Evolutionary conservation across 2,797 vertebrate genomes (phyloP).

Genomic region (Cirrhinus molitorella): DNA sequence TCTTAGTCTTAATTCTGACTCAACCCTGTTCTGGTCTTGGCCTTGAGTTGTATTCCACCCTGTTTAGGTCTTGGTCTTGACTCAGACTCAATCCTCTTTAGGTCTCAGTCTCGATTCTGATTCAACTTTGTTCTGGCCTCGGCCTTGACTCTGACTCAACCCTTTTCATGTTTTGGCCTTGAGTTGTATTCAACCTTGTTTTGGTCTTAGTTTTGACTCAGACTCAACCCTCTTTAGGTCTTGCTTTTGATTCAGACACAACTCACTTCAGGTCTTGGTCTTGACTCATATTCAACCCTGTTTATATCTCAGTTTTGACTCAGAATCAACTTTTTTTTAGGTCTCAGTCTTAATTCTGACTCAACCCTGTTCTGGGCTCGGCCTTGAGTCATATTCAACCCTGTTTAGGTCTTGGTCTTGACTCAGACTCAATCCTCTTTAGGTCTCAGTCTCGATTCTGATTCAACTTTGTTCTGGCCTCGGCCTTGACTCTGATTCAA

Average conservation of each 20-base stretch:
- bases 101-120: not conserved
- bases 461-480: not conserved
- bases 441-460: not conserved
- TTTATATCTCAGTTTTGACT: no score
- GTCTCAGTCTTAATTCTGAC: not conserved
- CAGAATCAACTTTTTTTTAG: no score
- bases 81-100: not conserved
- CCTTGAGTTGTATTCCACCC: not conserved
- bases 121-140: not conserved
- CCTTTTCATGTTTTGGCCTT: no score
- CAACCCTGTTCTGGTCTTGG: not conserved
- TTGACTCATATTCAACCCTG: no score
- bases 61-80: no score
- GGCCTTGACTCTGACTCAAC: no score
- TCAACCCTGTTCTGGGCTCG: not conserved
- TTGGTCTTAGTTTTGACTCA: not conserved
- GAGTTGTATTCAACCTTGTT: not conserved
- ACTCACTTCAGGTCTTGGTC: not conserved
- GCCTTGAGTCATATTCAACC: not conserved
- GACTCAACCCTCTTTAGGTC: not conserved
- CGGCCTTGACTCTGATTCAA: not conserved
- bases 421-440: not conserved
- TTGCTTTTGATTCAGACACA: not conserved
- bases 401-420: not conserved
- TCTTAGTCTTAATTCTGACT: not conserved